Evolutionary conservation across 2,113 vertebrate species (phyloP).

Genomic region (Trichechus manatus): DNA sequence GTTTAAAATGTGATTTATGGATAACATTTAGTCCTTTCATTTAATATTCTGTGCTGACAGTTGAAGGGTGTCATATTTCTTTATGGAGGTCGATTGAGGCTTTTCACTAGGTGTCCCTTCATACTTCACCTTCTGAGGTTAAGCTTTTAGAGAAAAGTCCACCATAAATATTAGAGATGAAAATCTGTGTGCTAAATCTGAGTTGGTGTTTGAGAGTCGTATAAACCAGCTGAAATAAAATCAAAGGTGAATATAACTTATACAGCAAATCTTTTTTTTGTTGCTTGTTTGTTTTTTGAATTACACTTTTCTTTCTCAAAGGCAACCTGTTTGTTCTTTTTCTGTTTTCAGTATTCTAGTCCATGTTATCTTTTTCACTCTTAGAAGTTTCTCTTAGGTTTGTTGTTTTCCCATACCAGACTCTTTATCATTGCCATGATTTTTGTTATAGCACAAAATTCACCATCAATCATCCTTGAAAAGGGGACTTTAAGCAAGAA

Average conservation of each 20-base stretch:
- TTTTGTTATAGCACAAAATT: background rate
- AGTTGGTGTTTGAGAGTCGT: constrained; percentile 51
- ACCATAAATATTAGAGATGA: constrained; percentile 48
- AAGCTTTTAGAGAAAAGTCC: constrained; percentile 40
- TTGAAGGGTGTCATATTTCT: background rate
- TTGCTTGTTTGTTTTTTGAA: background rate
- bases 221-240: constrained; percentile 42
- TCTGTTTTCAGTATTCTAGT: background rate
- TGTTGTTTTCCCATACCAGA: background rate
- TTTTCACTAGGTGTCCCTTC: constrained; percentile 9
- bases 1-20: background rate
- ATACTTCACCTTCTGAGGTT: background rate
- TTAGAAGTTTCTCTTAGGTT: background rate
- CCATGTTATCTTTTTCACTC: background rate
- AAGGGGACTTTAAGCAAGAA: background rate
- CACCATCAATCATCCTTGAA: background rate
- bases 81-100: background rate
- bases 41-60: background rate
- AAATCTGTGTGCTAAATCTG: constrained; percentile 48
- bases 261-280: background rate
- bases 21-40: background rate
- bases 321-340: constrained; percentile 6
- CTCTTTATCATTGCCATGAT: background rate
- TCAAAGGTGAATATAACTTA: constrained; percentile 31
- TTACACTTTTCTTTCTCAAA: constrained; percentile 18